These are phyloP conservation scores for Oreochromis spilurus DNA, from an alignment of 2,113 vertebrate species.

Conservation along the genomic window DNA sequence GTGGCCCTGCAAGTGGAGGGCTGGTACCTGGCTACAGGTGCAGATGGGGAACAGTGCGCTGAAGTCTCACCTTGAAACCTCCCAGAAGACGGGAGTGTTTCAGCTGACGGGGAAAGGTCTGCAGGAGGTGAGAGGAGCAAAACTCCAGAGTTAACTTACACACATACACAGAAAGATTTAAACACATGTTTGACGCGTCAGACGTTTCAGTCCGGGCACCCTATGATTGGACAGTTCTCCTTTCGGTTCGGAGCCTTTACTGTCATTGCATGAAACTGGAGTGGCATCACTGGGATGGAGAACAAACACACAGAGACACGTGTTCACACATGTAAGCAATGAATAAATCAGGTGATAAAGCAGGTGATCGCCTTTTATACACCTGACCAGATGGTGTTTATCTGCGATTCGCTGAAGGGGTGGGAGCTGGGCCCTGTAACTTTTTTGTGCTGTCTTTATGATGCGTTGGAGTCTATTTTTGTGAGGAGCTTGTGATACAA, in stretches of 20 bases:
- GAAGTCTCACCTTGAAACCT: constrained; percentile 95
- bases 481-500: neutral
- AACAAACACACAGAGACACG: neutral
- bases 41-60: constrained; percentile 94
- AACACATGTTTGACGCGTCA: neutral
- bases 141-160: neutral
- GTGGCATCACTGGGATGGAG: neutral
- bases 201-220: neutral
- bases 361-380: neutral
- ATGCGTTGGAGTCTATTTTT: neutral
- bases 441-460: neutral
- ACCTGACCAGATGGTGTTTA: neutral
- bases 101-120: constrained; percentile 90
- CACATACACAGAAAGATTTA: neutral
- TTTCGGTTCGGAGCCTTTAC: neutral
- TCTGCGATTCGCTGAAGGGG: neutral
- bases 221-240: neutral
- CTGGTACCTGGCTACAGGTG: neutral
- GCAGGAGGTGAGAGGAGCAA: constrained; percentile 77
- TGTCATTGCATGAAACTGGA: neutral
- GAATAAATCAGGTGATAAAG: neutral
- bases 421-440: neutral
- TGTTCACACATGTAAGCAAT: neutral
- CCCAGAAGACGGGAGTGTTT: constrained; percentile 97
- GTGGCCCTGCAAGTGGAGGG: neutral